Evolutionary conservation across 2,888 invertebrate genomes (phyloP), one percentile per base, ranked within the genome.

Genomic region (Vanessa cardui): DNA sequence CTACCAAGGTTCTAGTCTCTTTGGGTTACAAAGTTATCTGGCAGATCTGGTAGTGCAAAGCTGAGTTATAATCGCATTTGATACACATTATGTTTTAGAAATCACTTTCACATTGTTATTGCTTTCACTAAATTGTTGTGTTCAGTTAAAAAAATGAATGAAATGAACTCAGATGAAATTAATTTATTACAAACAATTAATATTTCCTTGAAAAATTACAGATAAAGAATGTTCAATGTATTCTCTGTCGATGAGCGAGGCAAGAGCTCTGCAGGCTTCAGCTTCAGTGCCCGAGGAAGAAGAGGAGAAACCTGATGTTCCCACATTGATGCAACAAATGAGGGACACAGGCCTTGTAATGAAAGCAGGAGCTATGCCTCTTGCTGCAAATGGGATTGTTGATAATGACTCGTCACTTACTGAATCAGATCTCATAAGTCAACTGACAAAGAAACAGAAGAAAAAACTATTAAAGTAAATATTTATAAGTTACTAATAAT

Each of bases 161-260:
- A 26, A 3, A 26, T 26, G 8, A 39, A 12, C 3, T 39, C 12
- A 12, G 12, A 12, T 39, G 12, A 3, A 4, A 12, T 12, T 39
- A 39, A 39, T 39, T 39, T 9, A 39, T 39, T 39, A 12, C 9
- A 4, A 12, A 39, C 39, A 39, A 39, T 39, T 39, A 26, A 26
- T 26, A 26, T 26, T 26, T 26, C 26, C 26, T 59, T 56, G 20
- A 70, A 75, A 20, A 54, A 39, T 87, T 85, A 76, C 90, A 93
- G 99, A 99, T 84, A 97, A 98, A 79, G 99, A 99, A 90, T 99
- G 99, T 88, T 97, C 98, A 6, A 95, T 99, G 94, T 99, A 95
- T 87, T 96, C 96, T 83, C 94, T 95, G 78, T 96, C 95, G 45
- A 97, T 96, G 96, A 96, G 96, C 82, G 96, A 96, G 74, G 96